phyloP scores from a whole-genome alignment of 2,113 vertebrate genomes.

The Onychostruthus taczanowskii region DNA sequence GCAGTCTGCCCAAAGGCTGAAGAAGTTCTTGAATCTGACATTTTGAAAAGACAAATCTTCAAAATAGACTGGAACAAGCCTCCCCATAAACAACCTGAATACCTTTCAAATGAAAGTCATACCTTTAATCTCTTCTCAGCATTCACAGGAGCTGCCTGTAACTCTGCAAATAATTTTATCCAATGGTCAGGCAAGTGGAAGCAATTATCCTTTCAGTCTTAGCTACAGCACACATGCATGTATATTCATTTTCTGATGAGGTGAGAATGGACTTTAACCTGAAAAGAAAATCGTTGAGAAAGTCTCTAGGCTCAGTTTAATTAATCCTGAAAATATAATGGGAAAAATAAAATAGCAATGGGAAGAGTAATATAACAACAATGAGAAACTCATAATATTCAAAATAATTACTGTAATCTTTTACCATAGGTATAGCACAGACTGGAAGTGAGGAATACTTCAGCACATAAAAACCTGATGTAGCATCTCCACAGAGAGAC shows the following conservation, averaged over 20 bases:
- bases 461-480: conserved; percentile 51
- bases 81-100: not conserved
- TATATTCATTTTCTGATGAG: conserved; percentile 46
- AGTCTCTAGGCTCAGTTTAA: conserved; percentile 11
- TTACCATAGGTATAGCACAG: not conserved
- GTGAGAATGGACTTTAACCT: conserved; percentile 7
- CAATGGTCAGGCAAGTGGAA: conserved; percentile 41
- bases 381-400: conserved; percentile 3
- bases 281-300: conserved; percentile 17
- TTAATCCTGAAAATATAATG: not conserved
- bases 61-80: not conserved
- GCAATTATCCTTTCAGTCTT: conserved; percentile 35
- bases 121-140: conserved; percentile 1
- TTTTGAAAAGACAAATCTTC: not conserved
- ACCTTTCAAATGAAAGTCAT: not conserved
- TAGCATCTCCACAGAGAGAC: conserved; percentile 25
- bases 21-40: not conserved
- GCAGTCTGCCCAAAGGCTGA: not conserved
- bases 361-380: not conserved
- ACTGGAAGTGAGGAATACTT: conserved; percentile 35
- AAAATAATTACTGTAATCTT: conserved; percentile 22
- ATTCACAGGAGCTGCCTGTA: conserved; percentile 16
- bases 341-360: not conserved
- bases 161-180: conserved; percentile 52
- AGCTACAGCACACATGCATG: conserved; percentile 5